A percentile compares a stretch with the other conserved stretches of the same genome.
Conservation (phyloP, 2,888 invertebrate genomes). For the Cyclophora albipunctata region DNA sequence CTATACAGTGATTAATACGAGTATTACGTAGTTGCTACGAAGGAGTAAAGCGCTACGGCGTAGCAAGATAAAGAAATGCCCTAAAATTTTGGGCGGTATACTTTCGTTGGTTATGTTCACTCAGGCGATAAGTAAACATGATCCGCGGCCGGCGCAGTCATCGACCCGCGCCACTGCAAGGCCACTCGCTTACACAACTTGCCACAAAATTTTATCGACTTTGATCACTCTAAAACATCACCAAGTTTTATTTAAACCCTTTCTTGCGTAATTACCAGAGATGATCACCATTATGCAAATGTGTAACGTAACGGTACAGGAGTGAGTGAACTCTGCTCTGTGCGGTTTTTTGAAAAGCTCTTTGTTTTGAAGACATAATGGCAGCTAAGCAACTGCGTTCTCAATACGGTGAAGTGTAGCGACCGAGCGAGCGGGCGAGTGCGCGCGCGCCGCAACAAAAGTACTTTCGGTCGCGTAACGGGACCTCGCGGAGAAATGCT, state of each 20-base stretch:
- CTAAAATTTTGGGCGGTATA: constrained; percentile 36
- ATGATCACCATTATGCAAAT: constrained; percentile 24
- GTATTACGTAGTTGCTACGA: constrained; percentile 9
- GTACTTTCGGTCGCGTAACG: constrained; percentile 74
- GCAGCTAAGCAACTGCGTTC: constrained; percentile 48
- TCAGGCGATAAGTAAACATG: constrained; percentile 64
- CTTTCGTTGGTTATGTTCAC: constrained; percentile 55
- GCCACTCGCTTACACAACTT: constrained; percentile 67
- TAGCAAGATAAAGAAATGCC: constrained; percentile 32
- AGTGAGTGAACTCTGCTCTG: constrained; percentile 28
- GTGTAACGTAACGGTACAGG: constrained; percentile 27
- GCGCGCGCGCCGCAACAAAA: constrained; percentile 57
- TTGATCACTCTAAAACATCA: constrained; percentile 22
- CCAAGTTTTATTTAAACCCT: constrained; percentile 12
- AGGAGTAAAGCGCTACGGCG: constrained; percentile 27
- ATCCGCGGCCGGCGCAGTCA: constrained; percentile 48
- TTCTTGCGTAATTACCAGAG: constrained; percentile 11
- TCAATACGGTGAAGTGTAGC: constrained; percentile 63
- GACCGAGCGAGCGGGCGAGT: constrained; percentile 42
- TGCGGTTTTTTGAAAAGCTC: constrained; percentile 41
- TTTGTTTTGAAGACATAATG: constrained; percentile 57
- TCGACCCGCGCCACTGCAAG: constrained; percentile 58
- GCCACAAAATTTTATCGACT: constrained; percentile 45
- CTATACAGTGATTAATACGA: too few species aligned
- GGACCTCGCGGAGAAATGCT: constrained; percentile 71